phyloP scores from a whole-genome alignment of 2,113 vertebrate genomes.

The Neogale vison region DNA sequence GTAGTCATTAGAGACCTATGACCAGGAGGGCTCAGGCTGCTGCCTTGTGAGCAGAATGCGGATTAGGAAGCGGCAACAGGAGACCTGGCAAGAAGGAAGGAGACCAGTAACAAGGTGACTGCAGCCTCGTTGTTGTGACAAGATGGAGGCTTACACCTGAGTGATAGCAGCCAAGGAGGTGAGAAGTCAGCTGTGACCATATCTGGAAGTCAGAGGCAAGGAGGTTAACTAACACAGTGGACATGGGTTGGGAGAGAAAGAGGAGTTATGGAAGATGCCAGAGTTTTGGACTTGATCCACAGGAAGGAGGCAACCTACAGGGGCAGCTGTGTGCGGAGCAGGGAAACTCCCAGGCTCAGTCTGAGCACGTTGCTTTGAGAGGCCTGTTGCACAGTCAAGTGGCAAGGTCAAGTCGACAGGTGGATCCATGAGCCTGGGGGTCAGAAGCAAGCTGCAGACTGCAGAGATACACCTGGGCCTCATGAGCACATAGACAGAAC shows the following conservation, averaged over 20 bases:
- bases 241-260: neutral
- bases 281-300: too few species aligned
- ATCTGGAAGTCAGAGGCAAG: neutral
- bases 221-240: neutral
- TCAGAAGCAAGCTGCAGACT: neutral
- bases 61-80: neutral
- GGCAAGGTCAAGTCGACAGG: neutral
- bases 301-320: accelerated
- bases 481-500: neutral
- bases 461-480: neutral
- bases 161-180: neutral
- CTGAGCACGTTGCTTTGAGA: neutral
- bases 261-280: neutral
- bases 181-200: neutral
- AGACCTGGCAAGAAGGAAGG: neutral
- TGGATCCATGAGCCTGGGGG: neutral
- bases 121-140: neutral
- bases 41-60: neutral
- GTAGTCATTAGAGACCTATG: neutral
- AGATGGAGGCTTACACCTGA: neutral
- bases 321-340: accelerated
- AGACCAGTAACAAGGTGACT: neutral
- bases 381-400: accelerated
- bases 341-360: accelerated
- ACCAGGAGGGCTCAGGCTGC: neutral